Percentiles rank a stretch among this genome's conserved stretches.
phyloP scores from a whole-genome alignment of 2,888 invertebrate genomes.

The Cordilura impudica region DNA sequence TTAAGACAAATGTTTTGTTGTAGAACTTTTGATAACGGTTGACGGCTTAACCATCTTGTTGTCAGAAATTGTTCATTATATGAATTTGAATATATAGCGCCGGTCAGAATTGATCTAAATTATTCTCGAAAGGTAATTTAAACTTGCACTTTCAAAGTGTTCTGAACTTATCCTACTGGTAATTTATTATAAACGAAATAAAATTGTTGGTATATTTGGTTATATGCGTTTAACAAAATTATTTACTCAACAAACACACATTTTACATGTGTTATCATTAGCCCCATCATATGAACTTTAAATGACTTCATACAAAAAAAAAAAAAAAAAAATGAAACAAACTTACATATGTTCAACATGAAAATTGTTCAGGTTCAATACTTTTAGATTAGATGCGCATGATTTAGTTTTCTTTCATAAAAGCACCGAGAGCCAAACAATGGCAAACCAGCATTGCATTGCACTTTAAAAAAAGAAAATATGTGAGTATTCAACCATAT shows the following conservation, averaged over 20 bases:
- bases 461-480: background rate
- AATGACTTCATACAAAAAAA: background rate
- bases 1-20: too few species aligned
- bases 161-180: too few species aligned
- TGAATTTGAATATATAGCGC: too few species aligned
- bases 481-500: background rate
- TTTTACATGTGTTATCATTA: too few species aligned
- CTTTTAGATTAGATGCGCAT: slow-evolving; percentile 54
- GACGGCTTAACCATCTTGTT: too few species aligned
- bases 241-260: background rate
- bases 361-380: slow-evolving; percentile 26
- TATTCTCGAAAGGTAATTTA: too few species aligned
- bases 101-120: too few species aligned
- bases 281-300: too few species aligned
- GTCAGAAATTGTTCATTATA: too few species aligned
- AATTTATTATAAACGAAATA: too few species aligned
- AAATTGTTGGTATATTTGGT: background rate
- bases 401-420: slow-evolving; percentile 40
- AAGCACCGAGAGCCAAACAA: slow-evolving; percentile 1
- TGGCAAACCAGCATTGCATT: background rate
- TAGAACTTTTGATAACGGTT: too few species aligned
- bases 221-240: background rate
- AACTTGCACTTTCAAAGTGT: too few species aligned
- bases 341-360: background rate
- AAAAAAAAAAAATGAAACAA: background rate